These are phyloP conservation scores for Lophotis ruficrista DNA, from an alignment of 2,113 vertebrate genomes.

Conservation along the genomic window DNA sequence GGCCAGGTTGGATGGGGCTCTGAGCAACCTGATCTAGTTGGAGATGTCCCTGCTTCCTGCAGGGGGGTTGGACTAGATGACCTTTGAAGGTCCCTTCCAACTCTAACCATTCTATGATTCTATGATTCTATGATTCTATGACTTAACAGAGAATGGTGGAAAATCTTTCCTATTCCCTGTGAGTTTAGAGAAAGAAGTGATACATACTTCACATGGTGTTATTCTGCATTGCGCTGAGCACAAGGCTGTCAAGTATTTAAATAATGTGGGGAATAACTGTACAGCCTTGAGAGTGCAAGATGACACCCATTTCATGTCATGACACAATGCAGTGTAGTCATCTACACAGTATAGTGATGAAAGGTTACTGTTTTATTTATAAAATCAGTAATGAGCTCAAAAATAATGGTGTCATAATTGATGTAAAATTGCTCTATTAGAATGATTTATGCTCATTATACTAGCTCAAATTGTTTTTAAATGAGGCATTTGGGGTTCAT, in stretches of 20 bases:
- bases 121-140: too few relatives aligned
- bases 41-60: too few relatives aligned
- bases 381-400: slow-evolving; percentile 48
- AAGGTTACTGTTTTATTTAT: slow-evolving; percentile 67
- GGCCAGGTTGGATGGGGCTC: too few relatives aligned
- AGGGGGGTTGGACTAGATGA: too few relatives aligned
- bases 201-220: neutral
- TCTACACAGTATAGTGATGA: neutral
- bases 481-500: slow-evolving; percentile 32
- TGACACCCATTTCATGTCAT: neutral
- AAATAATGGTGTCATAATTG: slow-evolving; percentile 63
- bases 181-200: neutral
- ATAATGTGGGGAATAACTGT: neutral
- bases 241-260: neutral
- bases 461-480: slow-evolving; percentile 62
- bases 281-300: neutral
- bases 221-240: neutral
- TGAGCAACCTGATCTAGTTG: too few relatives aligned
- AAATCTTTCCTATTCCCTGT: neutral
- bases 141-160: neutral
- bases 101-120: too few relatives aligned
- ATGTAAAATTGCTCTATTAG: slow-evolving; percentile 63
- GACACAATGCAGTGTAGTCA: neutral
- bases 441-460: slow-evolving; percentile 66
- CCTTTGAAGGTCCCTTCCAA: too few relatives aligned